Percentiles rank a stretch among this genome's conserved stretches.
Conservation (phyloP, 30 jellyfish, hydroid and myxozoan species). For the Pelagia noctiluca region DNA sequence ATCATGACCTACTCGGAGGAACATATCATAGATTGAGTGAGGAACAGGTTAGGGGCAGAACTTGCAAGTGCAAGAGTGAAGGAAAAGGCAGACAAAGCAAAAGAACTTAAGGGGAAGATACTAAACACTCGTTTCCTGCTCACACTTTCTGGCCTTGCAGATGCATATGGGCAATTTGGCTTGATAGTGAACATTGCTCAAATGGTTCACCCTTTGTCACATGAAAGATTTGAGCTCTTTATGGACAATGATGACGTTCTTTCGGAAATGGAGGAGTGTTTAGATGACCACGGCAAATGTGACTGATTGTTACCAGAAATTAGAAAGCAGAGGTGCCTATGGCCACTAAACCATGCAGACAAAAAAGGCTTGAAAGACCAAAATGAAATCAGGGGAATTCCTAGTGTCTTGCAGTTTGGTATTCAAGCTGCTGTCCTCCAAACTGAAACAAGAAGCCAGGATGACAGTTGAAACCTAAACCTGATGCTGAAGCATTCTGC, state of each 20-base stretch:
- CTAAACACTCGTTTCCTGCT: conserved; percentile 27
- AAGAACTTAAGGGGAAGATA: conserved; percentile 34
- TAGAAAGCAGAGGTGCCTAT: conserved; percentile 22
- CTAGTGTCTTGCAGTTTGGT: conserved; percentile 8
- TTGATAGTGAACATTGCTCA: conserved; percentile 23
- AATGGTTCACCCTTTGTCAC: conserved; percentile 16
- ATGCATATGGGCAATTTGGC: conserved; percentile 52
- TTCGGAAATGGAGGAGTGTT: conserved; percentile 18
- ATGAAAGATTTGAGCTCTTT: conserved; percentile 17
- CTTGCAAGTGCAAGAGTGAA: conserved; percentile 20
- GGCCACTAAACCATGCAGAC: conserved; percentile 41
- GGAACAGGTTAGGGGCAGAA: conserved; percentile 20
- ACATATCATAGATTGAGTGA: not conserved
- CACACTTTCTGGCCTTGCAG: conserved; percentile 47
- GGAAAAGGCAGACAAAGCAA: conserved; percentile 45
- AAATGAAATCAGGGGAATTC: conserved; percentile 27
- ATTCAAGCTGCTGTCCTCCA: conserved; percentile 33
- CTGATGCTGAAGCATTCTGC: conserved; percentile 28
- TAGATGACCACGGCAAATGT: conserved; percentile 30
- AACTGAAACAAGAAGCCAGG: conserved; percentile 21
- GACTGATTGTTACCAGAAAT: conserved; percentile 14
- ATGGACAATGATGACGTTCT: conserved; percentile 20
- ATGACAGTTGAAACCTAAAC: conserved; percentile 10
- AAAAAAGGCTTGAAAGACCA: not conserved
- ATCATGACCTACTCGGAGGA: conserved; percentile 28